Evolutionary conservation across 2,797 vertebrate genomes (phyloP), one percentile per base, ranked within the genome.

Genomic region (Neosalanx taihuensis): DNA sequence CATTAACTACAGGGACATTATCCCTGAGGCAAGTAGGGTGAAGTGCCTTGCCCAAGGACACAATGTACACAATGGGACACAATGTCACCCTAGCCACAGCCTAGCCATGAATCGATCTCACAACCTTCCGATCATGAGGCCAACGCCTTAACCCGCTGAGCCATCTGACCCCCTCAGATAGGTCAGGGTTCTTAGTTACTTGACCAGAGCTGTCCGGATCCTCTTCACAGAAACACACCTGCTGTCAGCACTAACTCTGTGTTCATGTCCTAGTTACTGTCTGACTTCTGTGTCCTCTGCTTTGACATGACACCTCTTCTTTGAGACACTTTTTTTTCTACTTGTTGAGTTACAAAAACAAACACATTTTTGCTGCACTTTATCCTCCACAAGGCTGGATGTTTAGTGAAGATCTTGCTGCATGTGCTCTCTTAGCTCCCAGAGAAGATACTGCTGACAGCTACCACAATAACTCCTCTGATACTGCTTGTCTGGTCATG

Each of bases 331-430:
- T 0, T 76, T 17, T 87, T 74, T 72, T 46, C 12, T 13, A 46
- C 10, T 46, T 46, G 41, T 46, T 46, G 37, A 41, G 37, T 10
- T 41, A 9, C 1, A 46, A 61, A 79, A 70, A 53, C 83, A 77
- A 73, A n/a, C 37, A 4, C 29, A 49, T 31, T 23, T 62, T 30
- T 79, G 83, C 83, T 76, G 88, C 90, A 92, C 87, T 90, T 90
- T 88, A 86, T 85, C 80, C 62, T 84, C 80, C 76, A 74, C 75
- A 69, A 51, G 53, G 31, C 75, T 78, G 58, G 76, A 65, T 82
- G 67, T 73, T 77, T 64, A 57, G 63, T 75, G 46, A 70, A 57
- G 35, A 76, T 51, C 5, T 6, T 29, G 17, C 5, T 3, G 26
- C 70, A 61, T 13, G 31, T 59, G 20, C 9, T 12, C 41, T 46